Percentiles rank a stretch among this genome's conserved stretches.
These are phyloP conservation scores for Lasius platythorax DNA, from an alignment of 2,888 invertebrate species.

Conservation along the genomic window DNA sequence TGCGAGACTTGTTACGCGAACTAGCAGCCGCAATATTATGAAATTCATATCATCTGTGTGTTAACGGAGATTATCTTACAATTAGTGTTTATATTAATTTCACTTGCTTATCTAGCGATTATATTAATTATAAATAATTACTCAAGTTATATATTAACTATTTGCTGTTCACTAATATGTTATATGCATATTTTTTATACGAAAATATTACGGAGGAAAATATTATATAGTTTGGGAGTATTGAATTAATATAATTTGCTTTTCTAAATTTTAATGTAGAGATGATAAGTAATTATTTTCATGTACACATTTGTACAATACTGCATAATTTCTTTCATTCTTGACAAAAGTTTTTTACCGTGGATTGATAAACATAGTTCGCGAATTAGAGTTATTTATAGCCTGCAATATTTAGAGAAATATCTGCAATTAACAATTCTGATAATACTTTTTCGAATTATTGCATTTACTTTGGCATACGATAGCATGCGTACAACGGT, in stretches of 20 bases:
- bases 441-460: not conserved
- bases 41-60: slow-evolving; percentile 20
- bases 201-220: not conserved
- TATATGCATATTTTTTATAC: not conserved
- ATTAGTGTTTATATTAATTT: not conserved
- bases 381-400: not conserved
- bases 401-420: not conserved
- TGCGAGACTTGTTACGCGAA: not conserved
- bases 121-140: slow-evolving; percentile 13
- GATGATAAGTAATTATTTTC: not conserved
- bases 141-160: not conserved
- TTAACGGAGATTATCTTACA: slow-evolving; percentile 9
- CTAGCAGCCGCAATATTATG: slow-evolving; percentile 2
- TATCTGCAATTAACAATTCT: not conserved
- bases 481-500: not conserved
- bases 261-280: not conserved
- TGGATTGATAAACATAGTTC: not conserved
- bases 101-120: not conserved
- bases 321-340: not conserved
- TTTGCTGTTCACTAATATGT: not conserved
- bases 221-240: not conserved
- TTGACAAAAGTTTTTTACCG: not conserved
- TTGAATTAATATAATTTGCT: not conserved
- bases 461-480: not conserved
- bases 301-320: not conserved